Base-by-base conservation (phyloP, 2,113 vertebrate genomes). In the Alethe diademata region DNA sequence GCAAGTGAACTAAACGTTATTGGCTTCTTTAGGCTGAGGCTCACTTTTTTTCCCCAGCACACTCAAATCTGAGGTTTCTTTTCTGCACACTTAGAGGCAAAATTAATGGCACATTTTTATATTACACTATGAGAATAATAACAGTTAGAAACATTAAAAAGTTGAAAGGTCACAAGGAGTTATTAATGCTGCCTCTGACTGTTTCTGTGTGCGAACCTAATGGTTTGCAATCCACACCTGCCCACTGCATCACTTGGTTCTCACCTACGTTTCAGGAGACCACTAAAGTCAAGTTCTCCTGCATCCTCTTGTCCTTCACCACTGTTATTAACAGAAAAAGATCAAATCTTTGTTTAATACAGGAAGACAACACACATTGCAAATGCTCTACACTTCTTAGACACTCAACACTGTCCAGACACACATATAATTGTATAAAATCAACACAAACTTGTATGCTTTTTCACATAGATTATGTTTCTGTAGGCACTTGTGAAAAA, bases 251-350 rank as follows among this genome's bases (percentile, higher is more conserved):
- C 88, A 90, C 88, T 98, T 96, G 96, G 96, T 98, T 99, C 99
- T 99, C 99, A 99, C 99, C 99, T 99, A 99, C 99, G 99, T 98
- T 99, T 99, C 98, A 99, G 99, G 97, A 99, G 99, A 98, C 99
- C 99, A 99, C 99, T 99, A 99, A 99, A 99, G 98, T 99, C 99
- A 99, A 99, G 99, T 95, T 99, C 99, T 85, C 99, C 99, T 98
- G 99, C 99, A 99, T 99, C 99, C 6, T 99, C 99, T 99, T 99
- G 99, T 98, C 99, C 99, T 98, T 99, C 99, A 98, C 98, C 99
- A 90, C 99, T 99, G 99, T 99, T 98, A 97, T 99, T 98, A 98
- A 99, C 98, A 98, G 98, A 98, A 98, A 97, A 98, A 98, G 98
- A 98, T 99, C 98, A 99, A 98, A 98, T 98, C 93, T 91, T 98